phyloP scores from a whole-genome alignment of 2,797 vertebrate genomes.

The Scomberomorus guttatus region DNA sequence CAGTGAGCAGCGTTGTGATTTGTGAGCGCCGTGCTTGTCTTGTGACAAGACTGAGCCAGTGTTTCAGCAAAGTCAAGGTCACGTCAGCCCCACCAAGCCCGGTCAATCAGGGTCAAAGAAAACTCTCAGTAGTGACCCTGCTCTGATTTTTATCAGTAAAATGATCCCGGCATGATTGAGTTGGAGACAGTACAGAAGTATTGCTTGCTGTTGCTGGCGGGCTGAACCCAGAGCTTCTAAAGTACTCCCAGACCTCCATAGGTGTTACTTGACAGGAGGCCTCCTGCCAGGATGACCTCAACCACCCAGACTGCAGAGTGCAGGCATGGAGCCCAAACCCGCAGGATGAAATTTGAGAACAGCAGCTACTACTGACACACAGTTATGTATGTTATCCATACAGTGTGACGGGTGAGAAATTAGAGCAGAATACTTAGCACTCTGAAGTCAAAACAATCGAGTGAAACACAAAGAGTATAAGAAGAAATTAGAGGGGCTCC shows the following conservation, averaged over 20 bases:
- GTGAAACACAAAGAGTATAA: neutral
- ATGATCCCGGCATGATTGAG: conserved; percentile 23
- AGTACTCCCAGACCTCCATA: conserved; percentile 66
- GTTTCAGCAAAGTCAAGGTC: conserved; percentile 57
- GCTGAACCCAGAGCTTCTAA: conserved; percentile 11
- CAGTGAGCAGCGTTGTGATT: conserved; percentile 51
- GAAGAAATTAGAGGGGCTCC: neutral
- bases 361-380: conserved; percentile 45
- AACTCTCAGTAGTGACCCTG: conserved; percentile 23
- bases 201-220: conserved; percentile 23
- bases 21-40: conserved; percentile 34
- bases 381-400: conserved; percentile 56
- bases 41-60: conserved; percentile 50
- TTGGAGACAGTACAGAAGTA: conserved; percentile 27
- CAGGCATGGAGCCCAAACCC: conserved; percentile 41
- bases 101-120: conserved; percentile 34
- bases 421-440: neutral
- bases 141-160: conserved; percentile 64
- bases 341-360: conserved; percentile 55
- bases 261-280: conserved; percentile 71
- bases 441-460: neutral
- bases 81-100: conserved; percentile 1
- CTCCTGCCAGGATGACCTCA: conserved; percentile 71
- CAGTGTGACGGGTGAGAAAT: conserved; percentile 21
- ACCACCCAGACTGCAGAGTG: conserved; percentile 61